These are phyloP conservation scores for Botrylloides violaceus DNA, from an alignment of 23 tunicate genomes.

Conservation along the genomic window DNA sequence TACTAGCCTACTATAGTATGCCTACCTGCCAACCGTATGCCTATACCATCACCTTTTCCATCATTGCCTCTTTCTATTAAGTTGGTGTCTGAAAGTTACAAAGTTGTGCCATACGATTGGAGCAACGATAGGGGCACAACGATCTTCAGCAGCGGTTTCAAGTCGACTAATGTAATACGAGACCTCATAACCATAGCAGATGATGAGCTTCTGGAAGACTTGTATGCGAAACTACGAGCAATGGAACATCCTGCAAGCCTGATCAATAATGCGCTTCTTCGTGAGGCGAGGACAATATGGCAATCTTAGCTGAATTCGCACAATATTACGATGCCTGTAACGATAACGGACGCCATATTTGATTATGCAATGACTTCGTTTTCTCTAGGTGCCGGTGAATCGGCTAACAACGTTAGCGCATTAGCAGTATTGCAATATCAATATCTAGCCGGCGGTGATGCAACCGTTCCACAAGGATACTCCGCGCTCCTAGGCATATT, in stretches of 20 bases:
- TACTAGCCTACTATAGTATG: no score
- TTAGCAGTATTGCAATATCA: neutral
- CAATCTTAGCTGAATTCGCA: neutral
- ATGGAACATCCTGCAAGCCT: neutral
- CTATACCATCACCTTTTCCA: no score
- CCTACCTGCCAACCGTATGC: no score
- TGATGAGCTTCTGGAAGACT: neutral
- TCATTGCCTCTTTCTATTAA: no score
- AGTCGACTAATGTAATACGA: no score
- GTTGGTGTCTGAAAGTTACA: no score
- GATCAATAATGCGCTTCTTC: neutral
- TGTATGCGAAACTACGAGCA: neutral
- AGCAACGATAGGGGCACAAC: no score
- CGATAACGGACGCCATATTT: neutral
- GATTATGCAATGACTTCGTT: neutral
- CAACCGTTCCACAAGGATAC: neutral
- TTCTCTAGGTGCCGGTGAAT: neutral
- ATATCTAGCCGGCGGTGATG: neutral
- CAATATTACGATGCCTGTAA: neutral
- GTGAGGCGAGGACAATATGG: neutral
- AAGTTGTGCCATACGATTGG: no score
- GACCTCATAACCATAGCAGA: no score
- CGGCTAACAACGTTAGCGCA: neutral
- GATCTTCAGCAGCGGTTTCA: no score
- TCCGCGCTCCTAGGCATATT: neutral